phyloP scores from a whole-genome alignment of 2,888 invertebrate genomes.

The Neoitamus cyanurus region DNA sequence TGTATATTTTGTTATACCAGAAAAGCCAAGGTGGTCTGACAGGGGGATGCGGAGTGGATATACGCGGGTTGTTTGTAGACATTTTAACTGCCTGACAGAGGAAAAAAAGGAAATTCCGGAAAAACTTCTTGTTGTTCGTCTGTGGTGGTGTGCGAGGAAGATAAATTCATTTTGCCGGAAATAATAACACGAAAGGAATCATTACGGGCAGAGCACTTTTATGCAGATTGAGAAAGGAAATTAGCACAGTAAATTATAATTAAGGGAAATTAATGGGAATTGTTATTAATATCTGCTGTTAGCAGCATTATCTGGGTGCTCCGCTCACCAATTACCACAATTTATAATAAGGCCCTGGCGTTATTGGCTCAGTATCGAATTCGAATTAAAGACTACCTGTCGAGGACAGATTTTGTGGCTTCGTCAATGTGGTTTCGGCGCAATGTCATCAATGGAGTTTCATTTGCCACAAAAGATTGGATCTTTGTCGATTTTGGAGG shows the following conservation, averaged over 20 bases:
- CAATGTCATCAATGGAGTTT: not conserved
- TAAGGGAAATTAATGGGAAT: conserved; percentile 51
- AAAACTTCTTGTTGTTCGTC: conserved; percentile 15
- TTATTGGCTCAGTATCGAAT: not conserved
- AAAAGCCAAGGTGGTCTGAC: not conserved
- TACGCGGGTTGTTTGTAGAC: conserved; percentile 1
- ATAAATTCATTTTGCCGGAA: conserved; percentile 51
- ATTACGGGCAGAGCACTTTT: conserved; percentile 44
- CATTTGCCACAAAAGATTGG: not conserved
- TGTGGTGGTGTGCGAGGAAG: conserved; percentile 38
- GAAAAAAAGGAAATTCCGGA: not conserved
- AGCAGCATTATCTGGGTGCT: conserved; percentile 42
- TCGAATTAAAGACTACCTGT: not conserved
- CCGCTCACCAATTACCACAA: conserved; percentile 20
- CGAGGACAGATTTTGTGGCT: not conserved
- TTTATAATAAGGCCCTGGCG: not conserved
- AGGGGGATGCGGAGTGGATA: not conserved
- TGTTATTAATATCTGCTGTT: conserved; percentile 50
- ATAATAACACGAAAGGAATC: conserved; percentile 50
- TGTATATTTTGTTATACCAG: conserved; percentile 1
- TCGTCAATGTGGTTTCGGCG: not conserved
- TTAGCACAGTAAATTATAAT: conserved; percentile 50
- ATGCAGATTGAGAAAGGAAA: conserved; percentile 47
- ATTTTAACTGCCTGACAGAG: conserved; percentile 35
- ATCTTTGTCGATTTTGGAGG: not conserved